Evolutionary conservation across 2,113 vertebrate genomes (phyloP).

Genomic region (Etia nguti): DNA sequence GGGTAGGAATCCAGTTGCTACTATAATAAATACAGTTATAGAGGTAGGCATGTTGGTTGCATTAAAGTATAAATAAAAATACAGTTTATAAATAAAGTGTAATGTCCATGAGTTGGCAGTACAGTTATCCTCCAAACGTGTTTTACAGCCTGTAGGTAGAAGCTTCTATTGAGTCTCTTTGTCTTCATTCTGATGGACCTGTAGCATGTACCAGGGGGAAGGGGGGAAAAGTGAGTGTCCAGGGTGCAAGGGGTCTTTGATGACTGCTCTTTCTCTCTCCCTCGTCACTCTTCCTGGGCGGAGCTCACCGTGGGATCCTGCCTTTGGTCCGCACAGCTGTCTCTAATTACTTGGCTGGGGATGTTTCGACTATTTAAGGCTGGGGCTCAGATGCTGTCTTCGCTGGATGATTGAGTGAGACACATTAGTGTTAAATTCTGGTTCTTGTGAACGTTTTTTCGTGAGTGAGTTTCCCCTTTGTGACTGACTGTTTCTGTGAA

Average conservation of each 20-base stretch:
- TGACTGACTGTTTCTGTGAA: too few relatives aligned
- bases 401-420: too few relatives aligned
- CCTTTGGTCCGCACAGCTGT: too few relatives aligned
- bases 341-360: too few relatives aligned
- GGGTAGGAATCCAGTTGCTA: not conserved
- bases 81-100: not conserved
- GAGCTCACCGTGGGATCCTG: too few relatives aligned
- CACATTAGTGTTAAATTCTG: too few relatives aligned
- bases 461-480: too few relatives aligned
- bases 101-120: fast-evolving
- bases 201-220: fast-evolving
- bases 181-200: not conserved
- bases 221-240: not conserved
- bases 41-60: not conserved
- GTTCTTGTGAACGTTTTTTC: too few relatives aligned
- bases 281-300: too few relatives aligned
- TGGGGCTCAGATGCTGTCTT: too few relatives aligned
- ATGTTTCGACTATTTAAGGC: too few relatives aligned
- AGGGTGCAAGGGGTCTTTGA: fast-evolving
- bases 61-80: not conserved
- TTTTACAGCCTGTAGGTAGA: not conserved
- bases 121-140: fast-evolving
- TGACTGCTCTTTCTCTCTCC: too few relatives aligned
- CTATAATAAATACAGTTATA: not conserved
- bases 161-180: fast-evolving